Percentiles rank a stretch among this genome's conserved stretches.
Conservation (phyloP, 2,113 vertebrate genomes). For the Heliornis fulica region DNA sequence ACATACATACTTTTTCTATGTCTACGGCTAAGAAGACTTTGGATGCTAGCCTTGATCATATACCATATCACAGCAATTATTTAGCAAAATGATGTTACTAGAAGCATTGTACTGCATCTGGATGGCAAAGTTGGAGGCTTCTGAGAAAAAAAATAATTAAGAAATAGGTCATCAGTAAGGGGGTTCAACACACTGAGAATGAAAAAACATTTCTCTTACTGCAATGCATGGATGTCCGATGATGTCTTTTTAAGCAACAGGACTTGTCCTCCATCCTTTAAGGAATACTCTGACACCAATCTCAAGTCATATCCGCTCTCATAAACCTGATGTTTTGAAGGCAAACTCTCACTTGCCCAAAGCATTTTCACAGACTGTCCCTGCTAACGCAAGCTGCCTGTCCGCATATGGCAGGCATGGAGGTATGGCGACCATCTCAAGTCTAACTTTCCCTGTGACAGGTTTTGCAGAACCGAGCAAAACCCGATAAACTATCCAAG, state of each 20-base stretch:
- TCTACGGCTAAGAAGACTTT: not conserved
- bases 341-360: not conserved
- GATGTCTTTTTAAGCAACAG: not conserved
- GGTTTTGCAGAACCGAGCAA: not conserved
- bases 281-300: not conserved
- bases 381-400: not conserved
- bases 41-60: not conserved
- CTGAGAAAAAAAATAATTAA: not conserved
- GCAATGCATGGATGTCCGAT: not conserved
- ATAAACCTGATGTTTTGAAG: not conserved
- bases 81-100: not conserved
- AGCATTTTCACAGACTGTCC: not conserved
- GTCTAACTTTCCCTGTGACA: not conserved
- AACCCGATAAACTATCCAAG: not conserved
- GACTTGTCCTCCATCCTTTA: not conserved
- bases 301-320: not conserved
- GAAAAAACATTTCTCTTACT: not conserved
- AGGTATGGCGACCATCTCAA: fast-evolving
- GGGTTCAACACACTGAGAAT: not conserved
- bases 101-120: not conserved
- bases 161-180: not conserved
- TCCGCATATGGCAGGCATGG: not conserved
- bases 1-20: not conserved
- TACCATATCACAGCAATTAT: not conserved
- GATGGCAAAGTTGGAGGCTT: not conserved